phyloP scores from a whole-genome alignment of 2,113 vertebrate genomes.

The Sturnira hondurensis region DNA sequence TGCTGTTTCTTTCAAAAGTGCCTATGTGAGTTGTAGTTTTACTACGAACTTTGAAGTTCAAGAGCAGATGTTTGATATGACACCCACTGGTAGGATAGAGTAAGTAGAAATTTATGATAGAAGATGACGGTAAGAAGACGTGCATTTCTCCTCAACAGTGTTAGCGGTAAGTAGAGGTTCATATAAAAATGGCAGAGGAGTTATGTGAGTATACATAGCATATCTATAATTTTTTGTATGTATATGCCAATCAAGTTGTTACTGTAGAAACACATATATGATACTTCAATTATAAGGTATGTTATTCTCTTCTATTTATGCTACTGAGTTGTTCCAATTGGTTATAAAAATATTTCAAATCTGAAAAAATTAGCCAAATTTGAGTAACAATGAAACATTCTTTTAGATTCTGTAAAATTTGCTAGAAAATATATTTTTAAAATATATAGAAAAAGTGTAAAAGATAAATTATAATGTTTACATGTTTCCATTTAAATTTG shows the following conservation, averaged over 20 bases:
- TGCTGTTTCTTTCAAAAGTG: background rate
- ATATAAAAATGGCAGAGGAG: background rate
- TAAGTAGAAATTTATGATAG: background rate
- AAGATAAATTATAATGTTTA: background rate
- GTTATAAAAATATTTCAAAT: background rate
- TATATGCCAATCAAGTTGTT: background rate
- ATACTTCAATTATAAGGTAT: background rate
- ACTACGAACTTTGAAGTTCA: background rate
- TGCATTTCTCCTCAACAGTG: background rate
- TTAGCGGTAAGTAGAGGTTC: background rate
- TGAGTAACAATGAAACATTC: background rate
- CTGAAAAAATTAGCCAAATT: background rate
- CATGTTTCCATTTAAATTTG: background rate
- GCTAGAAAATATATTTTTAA: background rate
- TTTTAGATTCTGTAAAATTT: background rate
- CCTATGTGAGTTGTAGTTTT: background rate
- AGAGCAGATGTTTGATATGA: background rate
- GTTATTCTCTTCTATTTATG: background rate
- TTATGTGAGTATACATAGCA: background rate
- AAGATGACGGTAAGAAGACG: background rate
- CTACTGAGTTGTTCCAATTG: background rate
- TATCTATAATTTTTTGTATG: background rate
- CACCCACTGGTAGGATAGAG: background rate
- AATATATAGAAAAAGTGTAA: background rate
- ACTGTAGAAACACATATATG: background rate